Evolutionary conservation across 2,113 vertebrate genomes (phyloP).

Genomic region (Peucedramus taeniatus): DNA sequence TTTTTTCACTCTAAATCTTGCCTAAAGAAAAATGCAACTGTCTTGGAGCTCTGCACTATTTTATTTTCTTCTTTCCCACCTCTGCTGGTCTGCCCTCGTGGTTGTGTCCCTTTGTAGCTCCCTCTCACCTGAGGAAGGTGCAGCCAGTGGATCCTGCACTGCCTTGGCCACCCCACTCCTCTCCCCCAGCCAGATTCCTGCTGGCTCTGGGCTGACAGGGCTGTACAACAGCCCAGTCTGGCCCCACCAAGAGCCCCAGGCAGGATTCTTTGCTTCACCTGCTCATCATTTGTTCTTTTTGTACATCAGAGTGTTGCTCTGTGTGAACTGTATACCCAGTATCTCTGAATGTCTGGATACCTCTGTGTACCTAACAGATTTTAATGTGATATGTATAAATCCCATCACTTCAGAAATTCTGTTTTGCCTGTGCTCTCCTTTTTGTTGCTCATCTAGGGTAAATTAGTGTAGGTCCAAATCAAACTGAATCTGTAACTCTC

Average conservation of each 20-base stretch:
- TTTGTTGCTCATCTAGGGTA: not conserved
- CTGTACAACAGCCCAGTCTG: not conserved
- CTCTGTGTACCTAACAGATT: not conserved
- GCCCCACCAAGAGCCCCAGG: not conserved
- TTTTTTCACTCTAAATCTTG: not conserved
- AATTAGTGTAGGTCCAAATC: not conserved
- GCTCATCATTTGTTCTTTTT: not conserved
- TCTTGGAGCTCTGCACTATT: not conserved
- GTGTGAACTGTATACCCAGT: not conserved
- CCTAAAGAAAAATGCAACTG: not conserved
- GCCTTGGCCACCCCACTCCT: not conserved
- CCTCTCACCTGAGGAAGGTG: too few relatives aligned
- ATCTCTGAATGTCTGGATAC: not conserved
- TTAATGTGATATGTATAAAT: not conserved
- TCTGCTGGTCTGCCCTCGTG: fast-evolving
- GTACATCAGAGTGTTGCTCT: not conserved
- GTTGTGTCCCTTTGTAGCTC: not conserved
- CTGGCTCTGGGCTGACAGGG: not conserved
- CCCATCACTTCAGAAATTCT: not conserved
- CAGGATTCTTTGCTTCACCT: not conserved
- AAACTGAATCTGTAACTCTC: constrained; percentile 6
- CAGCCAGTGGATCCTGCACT: fast-evolving
- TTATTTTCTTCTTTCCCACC: not conserved
- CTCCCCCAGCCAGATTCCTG: not conserved
- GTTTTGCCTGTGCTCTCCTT: not conserved